Base-by-base conservation (phyloP, 2,797 vertebrate species). In the Sardinella longiceps region DNA sequence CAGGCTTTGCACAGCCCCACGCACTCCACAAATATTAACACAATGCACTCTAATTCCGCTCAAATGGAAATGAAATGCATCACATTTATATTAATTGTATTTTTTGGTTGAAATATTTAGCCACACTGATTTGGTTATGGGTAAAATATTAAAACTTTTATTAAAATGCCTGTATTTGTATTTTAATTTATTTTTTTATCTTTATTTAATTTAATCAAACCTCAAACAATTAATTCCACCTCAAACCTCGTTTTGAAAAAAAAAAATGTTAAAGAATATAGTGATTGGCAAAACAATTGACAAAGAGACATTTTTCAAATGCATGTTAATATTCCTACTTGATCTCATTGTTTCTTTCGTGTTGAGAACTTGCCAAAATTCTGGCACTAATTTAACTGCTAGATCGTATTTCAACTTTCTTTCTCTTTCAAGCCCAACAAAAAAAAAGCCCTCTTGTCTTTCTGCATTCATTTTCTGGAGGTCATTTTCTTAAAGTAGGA, bases 401-500 rank as follows among this genome's bases (percentile, higher is more conserved):
- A 43, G 70, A 77, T 77, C 70, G n/a, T 37, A 77, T 77, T 77
- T 77, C 70, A 77, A 37, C 70, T 39, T 43, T 77, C 70, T 39
- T 43, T 77, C 18, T 43, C 70, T 77, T 77, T 77, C 37, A 77
- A 39, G 37, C 70, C 37, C 28, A 3, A 45, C 43, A 48, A 7
- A 18, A 39, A 77, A 77, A 43, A 77, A 77, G 70, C 33, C 70
- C 70, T 77, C 70, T 77, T 77, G 70, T 77, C 70, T 77, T 77
- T 43, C 70, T 77, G 70, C 37, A 77, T 77, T 77, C 37, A 77
- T 77, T 77, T 77, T 77, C 37, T 77, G 70, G 70, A 77, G 70
- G 70, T 77, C 70, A 77, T 77, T 77, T 77, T 77, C 70, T 77
- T 77, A 77, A 77, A 77, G 15, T 77, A 39, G 70, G 70, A 43